phyloP scores from a whole-genome alignment of 2,797 vertebrate species.

The Natrix natrix region DNA sequence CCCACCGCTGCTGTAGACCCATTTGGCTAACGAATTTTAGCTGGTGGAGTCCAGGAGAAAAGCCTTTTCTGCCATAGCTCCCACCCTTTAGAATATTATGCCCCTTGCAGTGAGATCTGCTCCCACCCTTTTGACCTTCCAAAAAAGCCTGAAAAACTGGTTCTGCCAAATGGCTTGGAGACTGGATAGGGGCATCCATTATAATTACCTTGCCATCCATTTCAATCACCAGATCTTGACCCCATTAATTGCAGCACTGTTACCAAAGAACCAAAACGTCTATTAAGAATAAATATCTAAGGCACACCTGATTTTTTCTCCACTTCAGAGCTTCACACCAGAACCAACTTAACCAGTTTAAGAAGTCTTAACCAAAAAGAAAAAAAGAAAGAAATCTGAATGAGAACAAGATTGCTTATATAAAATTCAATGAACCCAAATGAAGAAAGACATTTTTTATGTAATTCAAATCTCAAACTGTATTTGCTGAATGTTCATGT shows the following conservation, averaged over 20 bases:
- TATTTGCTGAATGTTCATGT: too few species aligned
- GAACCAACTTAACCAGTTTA: too few species aligned
- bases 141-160: not conserved
- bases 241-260: not conserved
- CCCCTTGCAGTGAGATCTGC: not conserved
- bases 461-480: too few species aligned
- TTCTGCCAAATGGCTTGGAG: not conserved
- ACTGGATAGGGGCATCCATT: not conserved
- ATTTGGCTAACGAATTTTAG: not conserved
- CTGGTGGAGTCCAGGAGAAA: not conserved
- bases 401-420: too few species aligned
- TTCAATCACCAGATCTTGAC: not conserved
- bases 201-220: not conserved
- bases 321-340: not conserved
- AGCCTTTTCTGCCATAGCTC: not conserved
- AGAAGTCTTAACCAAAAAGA: too few species aligned
- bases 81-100: not conserved
- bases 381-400: too few species aligned
- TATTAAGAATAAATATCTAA: not conserved
- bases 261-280: not conserved
- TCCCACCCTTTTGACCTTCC: not conserved
- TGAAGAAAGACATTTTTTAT: too few species aligned
- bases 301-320: not conserved
- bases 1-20: too few species aligned
- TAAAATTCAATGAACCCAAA: too few species aligned